phyloP scores from a whole-genome alignment of 2,113 vertebrate genomes.

The Neogale vison region DNA sequence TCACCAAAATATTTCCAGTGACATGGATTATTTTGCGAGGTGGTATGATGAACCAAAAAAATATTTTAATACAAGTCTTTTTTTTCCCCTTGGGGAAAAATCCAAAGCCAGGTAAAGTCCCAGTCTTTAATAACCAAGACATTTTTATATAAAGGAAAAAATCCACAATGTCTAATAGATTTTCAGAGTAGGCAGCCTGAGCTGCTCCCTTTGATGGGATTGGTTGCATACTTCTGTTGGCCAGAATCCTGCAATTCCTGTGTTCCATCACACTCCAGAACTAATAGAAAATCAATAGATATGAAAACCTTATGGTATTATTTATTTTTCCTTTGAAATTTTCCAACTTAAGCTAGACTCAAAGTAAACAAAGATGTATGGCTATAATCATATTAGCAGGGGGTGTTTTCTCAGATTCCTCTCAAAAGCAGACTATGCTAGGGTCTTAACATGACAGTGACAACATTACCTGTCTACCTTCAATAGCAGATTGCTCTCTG shows the following conservation, averaged over 20 bases:
- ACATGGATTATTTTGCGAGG: not conserved
- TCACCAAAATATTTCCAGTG: not conserved
- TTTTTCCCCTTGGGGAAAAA: not conserved
- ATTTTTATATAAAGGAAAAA: not conserved
- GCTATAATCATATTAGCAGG: not conserved
- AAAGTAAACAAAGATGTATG: conserved; percentile 24
- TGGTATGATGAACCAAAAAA: not conserved
- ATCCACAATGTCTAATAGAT: not conserved
- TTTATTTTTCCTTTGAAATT: not conserved
- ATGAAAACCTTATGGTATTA: not conserved
- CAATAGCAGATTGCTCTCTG: not conserved
- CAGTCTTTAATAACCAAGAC: not conserved
- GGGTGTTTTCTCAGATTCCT: not conserved
- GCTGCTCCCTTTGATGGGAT: not conserved
- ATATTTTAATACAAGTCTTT: not conserved
- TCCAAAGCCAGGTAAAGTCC: conserved; percentile 19
- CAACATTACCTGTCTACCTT: not conserved
- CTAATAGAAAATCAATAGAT: conserved; percentile 26
- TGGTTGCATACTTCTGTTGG: not conserved
- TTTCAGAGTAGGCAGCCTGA: not conserved
- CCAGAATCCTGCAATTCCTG: not conserved
- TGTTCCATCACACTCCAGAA: not conserved
- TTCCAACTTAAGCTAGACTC: conserved; percentile 20
- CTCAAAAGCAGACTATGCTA: not conserved
- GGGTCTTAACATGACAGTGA: not conserved